A percentile compares a stretch with the other conserved stretches of the same genome.
These are phyloP conservation scores for Mechanitis mazaeus DNA, from an alignment of 2,888 invertebrate genomes.

Conservation along the genomic window DNA sequence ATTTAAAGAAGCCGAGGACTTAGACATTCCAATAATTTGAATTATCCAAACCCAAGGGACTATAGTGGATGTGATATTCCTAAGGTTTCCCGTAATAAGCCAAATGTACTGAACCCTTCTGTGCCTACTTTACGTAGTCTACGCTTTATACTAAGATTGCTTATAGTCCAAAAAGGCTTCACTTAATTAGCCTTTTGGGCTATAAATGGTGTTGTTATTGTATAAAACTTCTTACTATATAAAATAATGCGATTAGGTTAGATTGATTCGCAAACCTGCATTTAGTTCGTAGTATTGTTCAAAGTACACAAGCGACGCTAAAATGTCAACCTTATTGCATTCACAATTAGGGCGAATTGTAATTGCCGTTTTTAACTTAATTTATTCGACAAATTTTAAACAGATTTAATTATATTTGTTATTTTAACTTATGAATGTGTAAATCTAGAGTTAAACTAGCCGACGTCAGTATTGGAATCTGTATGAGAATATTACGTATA, in stretches of 20 bases:
- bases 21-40: constrained; percentile 53
- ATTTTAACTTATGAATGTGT: constrained; percentile 17
- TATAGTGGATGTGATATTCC: constrained; percentile 69
- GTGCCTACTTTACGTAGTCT: constrained; percentile 70
- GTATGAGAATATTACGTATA: constrained; percentile 32
- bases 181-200: constrained; percentile 11
- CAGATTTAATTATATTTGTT: constrained; percentile 8
- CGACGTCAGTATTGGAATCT: constrained; percentile 53
- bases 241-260: constrained; percentile 30
- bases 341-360: not conserved
- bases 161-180: constrained; percentile 17
- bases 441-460: constrained; percentile 40
- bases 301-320: constrained; percentile 15
- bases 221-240: constrained; percentile 27
- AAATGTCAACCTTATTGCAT: constrained; percentile 7
- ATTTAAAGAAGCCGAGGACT: constrained; percentile 9
- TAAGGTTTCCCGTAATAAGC: constrained; percentile 69
- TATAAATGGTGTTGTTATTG: constrained; percentile 21
- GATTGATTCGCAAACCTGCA: constrained; percentile 33
- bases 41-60: constrained; percentile 47
- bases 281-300: constrained; percentile 33
- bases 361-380: constrained; percentile 3
- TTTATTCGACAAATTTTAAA: constrained; percentile 1
- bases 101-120: constrained; percentile 76
- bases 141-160: constrained; percentile 39